phyloP scores from a whole-genome alignment of 2,888 invertebrate species.

The Malthinus flaveolus region DNA sequence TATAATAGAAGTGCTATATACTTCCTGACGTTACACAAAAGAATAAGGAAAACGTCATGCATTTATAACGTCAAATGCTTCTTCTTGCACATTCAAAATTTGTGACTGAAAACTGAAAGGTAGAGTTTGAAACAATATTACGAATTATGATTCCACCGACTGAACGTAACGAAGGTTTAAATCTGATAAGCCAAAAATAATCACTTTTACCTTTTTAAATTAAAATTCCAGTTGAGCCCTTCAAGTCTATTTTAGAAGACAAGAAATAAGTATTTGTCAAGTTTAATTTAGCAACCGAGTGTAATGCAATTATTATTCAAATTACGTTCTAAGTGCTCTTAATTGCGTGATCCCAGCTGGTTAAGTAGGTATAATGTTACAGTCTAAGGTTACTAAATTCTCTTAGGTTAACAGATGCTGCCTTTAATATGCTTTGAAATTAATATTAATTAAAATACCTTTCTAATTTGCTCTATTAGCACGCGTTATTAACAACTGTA shows the following conservation, averaged over 20 bases:
- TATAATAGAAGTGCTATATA: no score
- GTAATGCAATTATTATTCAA: conserved; percentile 42
- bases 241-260: conserved; percentile 25
- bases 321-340: conserved; percentile 42
- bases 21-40: no score
- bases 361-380: conserved; percentile 42
- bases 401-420: conserved; percentile 39
- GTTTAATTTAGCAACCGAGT: conserved; percentile 35
- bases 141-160: conserved; percentile 12
- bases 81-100: no score
- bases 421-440: conserved; percentile 33
- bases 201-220: conserved; percentile 30
- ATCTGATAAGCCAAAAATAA: conserved; percentile 18
- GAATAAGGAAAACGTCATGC: no score
- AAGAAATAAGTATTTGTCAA: conserved; percentile 36
- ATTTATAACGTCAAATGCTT: no score
- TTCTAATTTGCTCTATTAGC: conserved; percentile 32
- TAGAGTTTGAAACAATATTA: background rate
- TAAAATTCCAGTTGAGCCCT: conserved; percentile 33
- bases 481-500: conserved; percentile 23
- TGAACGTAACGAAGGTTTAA: conserved; percentile 18
- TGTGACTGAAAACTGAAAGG: no score
- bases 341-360: conserved; percentile 41
- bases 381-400: conserved; percentile 40
- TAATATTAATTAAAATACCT: conserved; percentile 37